Conservation (phyloP, 2,888 invertebrate species). For the Pocota personata region DNA sequence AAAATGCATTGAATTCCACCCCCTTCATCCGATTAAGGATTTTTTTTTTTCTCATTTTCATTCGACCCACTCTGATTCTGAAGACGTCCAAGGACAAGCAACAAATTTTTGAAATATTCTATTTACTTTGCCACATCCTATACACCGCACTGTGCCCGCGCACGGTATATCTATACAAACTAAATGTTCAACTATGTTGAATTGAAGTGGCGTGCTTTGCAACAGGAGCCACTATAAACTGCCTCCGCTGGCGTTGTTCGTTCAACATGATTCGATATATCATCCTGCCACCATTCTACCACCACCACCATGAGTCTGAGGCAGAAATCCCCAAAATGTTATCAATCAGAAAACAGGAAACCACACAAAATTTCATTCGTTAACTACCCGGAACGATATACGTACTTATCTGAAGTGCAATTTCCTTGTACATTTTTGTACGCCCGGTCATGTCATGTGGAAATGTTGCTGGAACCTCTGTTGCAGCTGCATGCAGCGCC, state of each 20-base stretch:
- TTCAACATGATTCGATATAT: conserved; percentile 53
- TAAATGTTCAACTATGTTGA: conserved; percentile 40
- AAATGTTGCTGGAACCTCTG: conserved; percentile 40
- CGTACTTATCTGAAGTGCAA: conserved; percentile 75
- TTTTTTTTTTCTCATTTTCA: conserved; percentile 7
- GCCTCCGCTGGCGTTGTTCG: neutral
- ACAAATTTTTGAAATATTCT: conserved; percentile 63
- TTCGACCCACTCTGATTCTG: neutral
- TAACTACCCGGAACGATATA: conserved; percentile 76
- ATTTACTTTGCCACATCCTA: conserved; percentile 50
- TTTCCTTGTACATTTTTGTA: conserved; percentile 75
- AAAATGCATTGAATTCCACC: conserved; percentile 24
- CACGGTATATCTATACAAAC: neutral
- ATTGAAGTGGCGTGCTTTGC: conserved; percentile 34
- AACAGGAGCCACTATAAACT: conserved; percentile 40
- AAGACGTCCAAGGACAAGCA: conserved; percentile 27
- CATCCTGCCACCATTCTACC: conserved; percentile 44
- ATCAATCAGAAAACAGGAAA: conserved; percentile 76
- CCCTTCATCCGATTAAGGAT: conserved; percentile 43
- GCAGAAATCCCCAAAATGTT: conserved; percentile 69
- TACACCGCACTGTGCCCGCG: neutral
- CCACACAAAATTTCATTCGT: conserved; percentile 75
- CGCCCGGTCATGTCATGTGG: conserved; percentile 70
- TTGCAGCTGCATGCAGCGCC: conserved; percentile 58
- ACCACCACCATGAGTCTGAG: neutral